A percentile compares a stretch with the other conserved stretches of the same genome.
Conservation (phyloP, 1,140 invertebrate species). For the Drosophila repletoides region DNA sequence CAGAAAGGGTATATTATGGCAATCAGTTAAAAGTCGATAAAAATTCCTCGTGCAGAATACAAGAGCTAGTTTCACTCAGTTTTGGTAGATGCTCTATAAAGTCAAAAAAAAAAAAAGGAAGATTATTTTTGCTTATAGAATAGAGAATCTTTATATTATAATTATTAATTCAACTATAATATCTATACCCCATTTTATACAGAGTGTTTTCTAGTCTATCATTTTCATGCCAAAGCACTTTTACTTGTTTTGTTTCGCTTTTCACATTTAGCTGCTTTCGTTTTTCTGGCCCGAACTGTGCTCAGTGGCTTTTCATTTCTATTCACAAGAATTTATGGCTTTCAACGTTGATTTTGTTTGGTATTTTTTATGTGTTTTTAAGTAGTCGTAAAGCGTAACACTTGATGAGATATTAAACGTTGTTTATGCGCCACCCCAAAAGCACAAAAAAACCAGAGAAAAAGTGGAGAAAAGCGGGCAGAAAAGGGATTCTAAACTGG, state of each 20-base stretch:
- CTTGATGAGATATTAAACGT: constrained; percentile 80
- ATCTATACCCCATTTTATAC: too few relatives aligned
- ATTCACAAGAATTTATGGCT: constrained; percentile 74
- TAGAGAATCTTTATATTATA: too few relatives aligned
- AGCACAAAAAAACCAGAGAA: too few relatives aligned
- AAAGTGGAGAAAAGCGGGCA: too few relatives aligned
- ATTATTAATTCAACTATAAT: too few relatives aligned
- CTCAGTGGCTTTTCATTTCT: constrained; percentile 73
- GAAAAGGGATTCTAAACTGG: constrained; percentile 35
- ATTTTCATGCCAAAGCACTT: too few relatives aligned
- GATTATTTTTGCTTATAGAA: too few relatives aligned
- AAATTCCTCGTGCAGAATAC: constrained; percentile 47
- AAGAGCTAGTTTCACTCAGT: too few relatives aligned
- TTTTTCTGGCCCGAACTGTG: constrained; percentile 32
- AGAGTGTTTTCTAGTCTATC: too few relatives aligned
- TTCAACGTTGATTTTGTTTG: constrained; percentile 73
- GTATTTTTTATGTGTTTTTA: constrained; percentile 76
- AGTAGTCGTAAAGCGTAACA: constrained; percentile 80
- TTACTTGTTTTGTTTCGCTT: constrained; percentile 43
- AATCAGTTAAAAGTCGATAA: constrained; percentile 78
- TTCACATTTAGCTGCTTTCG: constrained; percentile 55
- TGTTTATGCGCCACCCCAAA: constrained; percentile 36
- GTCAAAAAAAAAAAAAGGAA: too few relatives aligned
- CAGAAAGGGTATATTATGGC: too few relatives aligned
- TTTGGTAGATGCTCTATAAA: too few relatives aligned